phyloP scores from a whole-genome alignment of 2,888 invertebrate species.

The Oligia latruncula region DNA sequence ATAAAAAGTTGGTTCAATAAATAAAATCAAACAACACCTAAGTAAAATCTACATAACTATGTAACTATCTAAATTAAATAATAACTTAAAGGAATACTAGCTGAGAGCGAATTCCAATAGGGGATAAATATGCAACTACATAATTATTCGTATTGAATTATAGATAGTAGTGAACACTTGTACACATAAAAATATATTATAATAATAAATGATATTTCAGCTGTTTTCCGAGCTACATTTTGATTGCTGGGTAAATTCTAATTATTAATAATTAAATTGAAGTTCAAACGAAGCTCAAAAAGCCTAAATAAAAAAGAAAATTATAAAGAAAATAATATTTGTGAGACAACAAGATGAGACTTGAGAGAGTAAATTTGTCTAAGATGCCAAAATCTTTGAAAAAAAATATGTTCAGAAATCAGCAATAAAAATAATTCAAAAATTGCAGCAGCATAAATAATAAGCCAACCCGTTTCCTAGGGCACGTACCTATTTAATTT shows the following conservation, averaged over 20 bases:
- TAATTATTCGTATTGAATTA: neutral
- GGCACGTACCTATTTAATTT: no score
- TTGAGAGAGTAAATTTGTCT: no score
- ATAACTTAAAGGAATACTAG: neutral
- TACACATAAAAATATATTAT: neutral
- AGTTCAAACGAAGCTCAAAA: neutral
- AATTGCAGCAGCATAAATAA: no score
- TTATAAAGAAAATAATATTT: neutral
- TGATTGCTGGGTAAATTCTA: neutral
- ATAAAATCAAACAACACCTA: neutral
- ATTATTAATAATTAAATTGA: neutral
- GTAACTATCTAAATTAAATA: neutral
- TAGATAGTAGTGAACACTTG: constrained; percentile 12
- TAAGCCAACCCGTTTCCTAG: no score
- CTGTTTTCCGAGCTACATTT: neutral
- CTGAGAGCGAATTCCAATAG: neutral
- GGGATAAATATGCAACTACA: neutral
- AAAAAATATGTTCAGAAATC: neutral
- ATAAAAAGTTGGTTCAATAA: neutral
- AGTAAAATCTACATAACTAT: neutral
- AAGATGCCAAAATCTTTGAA: no score
- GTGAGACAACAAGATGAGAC: neutral
- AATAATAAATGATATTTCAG: neutral
- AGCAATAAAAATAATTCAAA: no score
- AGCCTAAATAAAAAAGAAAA: neutral